Evolutionary conservation across 2,113 vertebrate species (phyloP), one percentile per base, ranked within the genome.

Genomic region (Phoxinus phoxinus): DNA sequence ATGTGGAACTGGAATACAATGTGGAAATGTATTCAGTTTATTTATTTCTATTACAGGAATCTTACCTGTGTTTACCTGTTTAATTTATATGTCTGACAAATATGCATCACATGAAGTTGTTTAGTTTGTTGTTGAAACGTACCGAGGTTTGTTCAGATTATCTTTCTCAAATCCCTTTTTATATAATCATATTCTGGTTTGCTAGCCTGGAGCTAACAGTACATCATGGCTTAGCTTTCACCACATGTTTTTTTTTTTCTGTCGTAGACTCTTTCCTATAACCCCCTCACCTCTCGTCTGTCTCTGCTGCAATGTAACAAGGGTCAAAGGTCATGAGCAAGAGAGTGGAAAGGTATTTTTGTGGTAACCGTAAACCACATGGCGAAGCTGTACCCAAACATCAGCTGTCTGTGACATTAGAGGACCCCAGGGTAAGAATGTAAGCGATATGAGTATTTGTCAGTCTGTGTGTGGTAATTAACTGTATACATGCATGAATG

Each of bases 331-430:
- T 92, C 92, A 80, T 83, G 86, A 78, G 90, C 91, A 88, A 91
- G 88, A 91, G 91, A 93, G 91, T 93, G 90, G 91, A 92, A 92
- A 91, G 90, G 90, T 93, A 92, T 93, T 94, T 92, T 93, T 92
- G 86, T 92, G 92, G 93, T 93, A 95, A 94, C 91, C 80, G 61
- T 92, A 93, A 88, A 92, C 92, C 86, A 75, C 25, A 61, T 81
- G 63, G 65, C 90, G 90, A 90, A 93, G 91, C 90, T 89, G 92
- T 91, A 91, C 75, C 85, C 92, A 93, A 94, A 94, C 90, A 91
- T 89, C 90, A 92, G 93, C 91, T 90, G 91, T 93, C 91, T 94
- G 90, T 91, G 90, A 90, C 90, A 91, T 92, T 89, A 90, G 92
- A 85, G 90, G 89, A 87, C 85, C 91, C 84, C 46, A 77, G 87